These are phyloP conservation scores for Drosophila ogumai DNA, from an alignment of 1,140 invertebrate species.

Conservation along the genomic window DNA sequence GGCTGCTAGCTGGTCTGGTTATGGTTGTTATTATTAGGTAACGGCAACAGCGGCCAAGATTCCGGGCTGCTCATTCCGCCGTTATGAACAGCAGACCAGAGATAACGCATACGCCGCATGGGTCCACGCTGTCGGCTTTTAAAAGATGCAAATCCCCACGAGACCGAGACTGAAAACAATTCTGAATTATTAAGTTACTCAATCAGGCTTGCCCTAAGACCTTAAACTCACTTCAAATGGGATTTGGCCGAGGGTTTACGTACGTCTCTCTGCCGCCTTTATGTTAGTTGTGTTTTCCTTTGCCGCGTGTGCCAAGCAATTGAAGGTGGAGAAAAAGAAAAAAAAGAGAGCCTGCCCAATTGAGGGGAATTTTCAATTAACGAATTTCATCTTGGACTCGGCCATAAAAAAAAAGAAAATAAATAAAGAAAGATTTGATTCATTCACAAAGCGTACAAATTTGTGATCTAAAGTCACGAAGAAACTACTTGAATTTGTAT, in stretches of 20 bases:
- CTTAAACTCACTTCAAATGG: slow-evolving; percentile 56
- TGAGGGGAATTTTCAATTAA: slow-evolving; percentile 43
- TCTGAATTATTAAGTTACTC: slow-evolving; percentile 58
- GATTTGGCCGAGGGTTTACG: slow-evolving; percentile 52
- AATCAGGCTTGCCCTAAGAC: slow-evolving; percentile 51
- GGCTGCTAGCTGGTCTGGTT: not conserved
- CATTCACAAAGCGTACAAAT: not conserved
- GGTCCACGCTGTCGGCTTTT: slow-evolving; percentile 31
- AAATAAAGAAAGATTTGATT: not conserved
- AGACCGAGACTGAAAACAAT: slow-evolving; percentile 44
- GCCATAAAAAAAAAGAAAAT: not conserved
- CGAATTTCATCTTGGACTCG: slow-evolving; percentile 7
- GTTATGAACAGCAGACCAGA: slow-evolving; percentile 7
- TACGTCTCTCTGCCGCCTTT: slow-evolving; percentile 28
- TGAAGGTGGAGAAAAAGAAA: slow-evolving; percentile 14
- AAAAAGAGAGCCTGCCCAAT: not conserved
- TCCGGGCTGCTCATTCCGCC: not conserved
- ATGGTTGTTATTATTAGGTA: slow-evolving; percentile 37
- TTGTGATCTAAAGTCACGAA: not conserved
- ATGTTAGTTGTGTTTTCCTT: not conserved
- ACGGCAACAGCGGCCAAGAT: slow-evolving; percentile 9
- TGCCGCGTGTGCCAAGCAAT: slow-evolving; percentile 1
- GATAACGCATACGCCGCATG: slow-evolving; percentile 61
- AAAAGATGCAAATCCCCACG: slow-evolving; percentile 54
- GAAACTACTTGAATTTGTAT: slow-evolving; percentile 1